Conservation (phyloP, 2,113 vertebrate species). For the Apodemus sylvaticus region DNA sequence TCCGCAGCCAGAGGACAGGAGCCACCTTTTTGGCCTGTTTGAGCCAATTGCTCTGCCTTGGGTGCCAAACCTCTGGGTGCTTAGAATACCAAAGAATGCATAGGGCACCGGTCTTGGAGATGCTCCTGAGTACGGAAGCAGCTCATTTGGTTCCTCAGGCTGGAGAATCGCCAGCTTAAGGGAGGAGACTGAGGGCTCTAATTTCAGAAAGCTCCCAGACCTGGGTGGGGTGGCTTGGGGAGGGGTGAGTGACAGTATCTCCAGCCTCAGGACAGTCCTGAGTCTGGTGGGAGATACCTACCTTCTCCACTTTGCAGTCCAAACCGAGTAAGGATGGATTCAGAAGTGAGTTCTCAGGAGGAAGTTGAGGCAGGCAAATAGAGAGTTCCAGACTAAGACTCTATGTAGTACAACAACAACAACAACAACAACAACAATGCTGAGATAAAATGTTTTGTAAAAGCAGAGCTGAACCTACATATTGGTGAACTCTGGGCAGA, state of each 20-base stretch:
- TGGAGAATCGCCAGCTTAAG: neutral
- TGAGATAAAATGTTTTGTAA: neutral
- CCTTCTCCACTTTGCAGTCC: neutral
- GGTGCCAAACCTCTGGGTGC: slow-evolving; percentile 33
- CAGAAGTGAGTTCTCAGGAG: neutral
- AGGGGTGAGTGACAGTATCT: neutral
- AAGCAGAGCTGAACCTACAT: slow-evolving; percentile 9
- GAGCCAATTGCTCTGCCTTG: neutral
- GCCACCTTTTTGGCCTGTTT: slow-evolving; percentile 31
- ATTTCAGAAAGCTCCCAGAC: slow-evolving; percentile 11
- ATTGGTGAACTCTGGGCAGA: slow-evolving; percentile 28
- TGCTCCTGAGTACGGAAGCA: neutral
- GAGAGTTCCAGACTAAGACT: neutral
- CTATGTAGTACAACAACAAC: neutral
- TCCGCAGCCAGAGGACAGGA: slow-evolving; percentile 4
- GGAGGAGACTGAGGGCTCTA: neutral
- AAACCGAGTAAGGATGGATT: slow-evolving; percentile 6
- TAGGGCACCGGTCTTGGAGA: neutral
- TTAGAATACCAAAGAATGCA: slow-evolving; percentile 28
- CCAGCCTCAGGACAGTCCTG: neutral
- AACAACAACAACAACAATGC: neutral
- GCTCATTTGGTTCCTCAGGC: slow-evolving; percentile 9
- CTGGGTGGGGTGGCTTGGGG: neutral
- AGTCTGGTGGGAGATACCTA: neutral
- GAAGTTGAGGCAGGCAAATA: neutral